Conservation (phyloP, 2,888 invertebrate genomes). For the Coleophora flavipennella region DNA sequence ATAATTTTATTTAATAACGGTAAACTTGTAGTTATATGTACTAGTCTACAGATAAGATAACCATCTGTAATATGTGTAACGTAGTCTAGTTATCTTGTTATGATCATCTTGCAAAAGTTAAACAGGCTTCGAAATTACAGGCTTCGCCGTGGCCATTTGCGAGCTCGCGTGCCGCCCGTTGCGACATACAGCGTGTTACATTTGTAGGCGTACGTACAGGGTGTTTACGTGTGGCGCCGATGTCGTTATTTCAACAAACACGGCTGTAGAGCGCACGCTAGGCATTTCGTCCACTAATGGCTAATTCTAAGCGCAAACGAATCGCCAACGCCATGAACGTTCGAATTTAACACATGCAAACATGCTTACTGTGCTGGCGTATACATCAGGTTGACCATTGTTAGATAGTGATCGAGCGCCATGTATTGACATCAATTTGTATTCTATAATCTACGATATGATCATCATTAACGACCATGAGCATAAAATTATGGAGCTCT, state of each 20-base stretch:
- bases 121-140: conserved; percentile 7
- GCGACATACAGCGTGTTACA: not conserved
- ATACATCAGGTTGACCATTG: too few relatives aligned
- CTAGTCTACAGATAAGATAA: too few relatives aligned
- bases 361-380: not conserved
- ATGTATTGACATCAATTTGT: too few relatives aligned
- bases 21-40: too few relatives aligned
- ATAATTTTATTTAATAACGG: too few relatives aligned
- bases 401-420: too few relatives aligned
- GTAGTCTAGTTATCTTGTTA: too few relatives aligned
- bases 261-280: conserved; percentile 2
- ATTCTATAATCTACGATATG: too few relatives aligned
- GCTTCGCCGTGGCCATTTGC: conserved; percentile 2
- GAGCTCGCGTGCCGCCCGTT: not conserved
- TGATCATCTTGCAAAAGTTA: too few relatives aligned
- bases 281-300: conserved; percentile 18
- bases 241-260: conserved; percentile 28
- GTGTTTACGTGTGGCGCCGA: conserved; percentile 19
- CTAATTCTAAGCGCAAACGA: conserved; percentile 25
- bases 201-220: not conserved
- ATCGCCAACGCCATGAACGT: conserved; percentile 20
- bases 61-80: too few relatives aligned
- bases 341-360: conserved; percentile 13
- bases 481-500: too few relatives aligned
- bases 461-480: too few relatives aligned